Evolutionary conservation across 2,797 vertebrate genomes (phyloP), one percentile per base, ranked within the genome.

Genomic region (Danio jaintianensis): DNA sequence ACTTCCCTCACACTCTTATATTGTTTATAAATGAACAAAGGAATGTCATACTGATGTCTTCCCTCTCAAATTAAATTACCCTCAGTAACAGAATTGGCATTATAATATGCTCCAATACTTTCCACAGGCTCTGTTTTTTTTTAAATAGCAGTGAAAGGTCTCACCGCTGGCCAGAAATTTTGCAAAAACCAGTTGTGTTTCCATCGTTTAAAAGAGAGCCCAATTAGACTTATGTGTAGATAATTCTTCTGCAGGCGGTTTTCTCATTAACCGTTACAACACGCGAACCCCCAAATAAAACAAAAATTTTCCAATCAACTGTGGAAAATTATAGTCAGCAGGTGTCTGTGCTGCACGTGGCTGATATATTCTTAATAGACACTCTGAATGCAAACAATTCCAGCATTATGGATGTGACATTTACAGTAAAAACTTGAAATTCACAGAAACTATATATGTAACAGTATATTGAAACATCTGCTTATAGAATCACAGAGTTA

Each of bases 71-170:
- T 81, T 85, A 81, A 86, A 86, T 80, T 69, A 66, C 73, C 79
- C 67, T 43, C 45, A 38, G 84, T 91, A 89, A 91, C 88, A 88
- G 84, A 29, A 53, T 80, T 83, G 87, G 79, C 79, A 89, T 88
- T 89, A 83, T 67, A 64, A 82, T 86, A 78, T 84, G 64, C 50
- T 45, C 75, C 77, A 67, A 61, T 80, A 48, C 36, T 77, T 84
- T 85, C 68, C 74, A 81, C 52, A 42, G 48, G 66, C 61, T 83
- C 64, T 71, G 53, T 48, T 72, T 85, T 82, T 73, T 85, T 82
- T 74, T 58, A 71, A 70, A 59, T 82, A 20, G 22, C 74, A 78
- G 67, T 62, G 62, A 71, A 48, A 69, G 50, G 52, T 82, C 63
- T 80, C 78, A 67, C 53, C 78, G 55, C 58, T 82, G 70, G 55